Conservation (phyloP, 53 echinoderm and acorn worm genomes). For the Patiria pectinifera region DNA sequence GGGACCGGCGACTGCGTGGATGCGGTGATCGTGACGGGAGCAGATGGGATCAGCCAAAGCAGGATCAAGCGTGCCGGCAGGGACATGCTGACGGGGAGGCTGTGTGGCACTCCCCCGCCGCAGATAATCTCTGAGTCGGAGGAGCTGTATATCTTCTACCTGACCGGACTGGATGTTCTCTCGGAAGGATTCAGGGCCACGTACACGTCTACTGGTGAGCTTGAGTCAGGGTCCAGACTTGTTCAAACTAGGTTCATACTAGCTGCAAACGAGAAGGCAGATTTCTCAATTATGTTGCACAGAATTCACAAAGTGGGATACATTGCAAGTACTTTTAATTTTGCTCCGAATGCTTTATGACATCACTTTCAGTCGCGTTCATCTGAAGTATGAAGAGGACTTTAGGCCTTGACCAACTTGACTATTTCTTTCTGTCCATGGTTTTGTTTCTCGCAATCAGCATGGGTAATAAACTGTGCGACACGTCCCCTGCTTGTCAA, state of each 20-base stretch:
- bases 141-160: slow-evolving; percentile 55
- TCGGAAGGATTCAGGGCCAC: slow-evolving; percentile 68
- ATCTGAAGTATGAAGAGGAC: no score
- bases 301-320: no score
- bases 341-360: not conserved
- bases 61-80: not conserved
- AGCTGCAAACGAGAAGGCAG: no score
- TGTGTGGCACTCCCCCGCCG: slow-evolving; percentile 64
- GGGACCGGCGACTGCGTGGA: slow-evolving; percentile 49
- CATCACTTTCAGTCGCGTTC: not conserved
- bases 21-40: slow-evolving; percentile 34
- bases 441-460: no score
- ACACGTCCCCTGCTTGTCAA: no score
- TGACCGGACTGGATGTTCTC: slow-evolving; percentile 63
- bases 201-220: slow-evolving; percentile 62
- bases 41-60: no score
- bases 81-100: not conserved
- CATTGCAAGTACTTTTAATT: not conserved
- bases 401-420: no score
- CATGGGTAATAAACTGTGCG: no score
- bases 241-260: no score
- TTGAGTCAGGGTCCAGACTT: not conserved
- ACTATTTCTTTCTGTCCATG: no score
- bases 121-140: slow-evolving; percentile 58
- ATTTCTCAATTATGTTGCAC: no score